These are phyloP conservation scores for Lepus timidus DNA, from an alignment of 2,113 vertebrate species.

Conservation along the genomic window DNA sequence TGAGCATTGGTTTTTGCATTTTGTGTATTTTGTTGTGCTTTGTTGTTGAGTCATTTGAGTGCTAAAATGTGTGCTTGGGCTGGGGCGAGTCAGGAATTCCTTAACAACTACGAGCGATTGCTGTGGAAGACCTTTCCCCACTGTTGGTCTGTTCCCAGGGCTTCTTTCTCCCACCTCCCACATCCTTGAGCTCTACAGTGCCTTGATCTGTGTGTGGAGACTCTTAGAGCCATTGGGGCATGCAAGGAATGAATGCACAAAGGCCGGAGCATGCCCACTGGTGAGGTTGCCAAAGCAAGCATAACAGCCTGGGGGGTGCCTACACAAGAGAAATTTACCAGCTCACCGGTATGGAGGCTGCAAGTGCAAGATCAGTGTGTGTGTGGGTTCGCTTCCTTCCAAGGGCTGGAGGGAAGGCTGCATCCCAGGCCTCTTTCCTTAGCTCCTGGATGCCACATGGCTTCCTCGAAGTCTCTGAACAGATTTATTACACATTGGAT, in stretches of 20 bases:
- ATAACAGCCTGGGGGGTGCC: neutral
- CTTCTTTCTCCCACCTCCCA: neutral
- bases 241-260: fast-evolving
- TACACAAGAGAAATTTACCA: neutral
- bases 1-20: neutral
- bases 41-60: constrained; percentile 1
- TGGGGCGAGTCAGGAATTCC: neutral
- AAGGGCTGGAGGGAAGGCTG: neutral
- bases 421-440: neutral
- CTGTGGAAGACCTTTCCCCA: neutral
- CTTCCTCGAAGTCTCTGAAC: neutral
- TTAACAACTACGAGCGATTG: neutral
- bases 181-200: neutral
- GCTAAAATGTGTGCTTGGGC: neutral
- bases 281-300: neutral
- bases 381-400: neutral
- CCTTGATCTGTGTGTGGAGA: neutral
- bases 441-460: neutral
- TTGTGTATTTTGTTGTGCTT: neutral
- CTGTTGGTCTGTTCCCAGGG: no score
- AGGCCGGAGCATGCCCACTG: neutral
- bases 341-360: neutral
- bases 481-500: neutral
- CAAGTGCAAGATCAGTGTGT: neutral
- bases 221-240: neutral